These are phyloP conservation scores for Neoseiulus cucumeris DNA, from an alignment of 1,140 invertebrate species.

Conservation along the genomic window DNA sequence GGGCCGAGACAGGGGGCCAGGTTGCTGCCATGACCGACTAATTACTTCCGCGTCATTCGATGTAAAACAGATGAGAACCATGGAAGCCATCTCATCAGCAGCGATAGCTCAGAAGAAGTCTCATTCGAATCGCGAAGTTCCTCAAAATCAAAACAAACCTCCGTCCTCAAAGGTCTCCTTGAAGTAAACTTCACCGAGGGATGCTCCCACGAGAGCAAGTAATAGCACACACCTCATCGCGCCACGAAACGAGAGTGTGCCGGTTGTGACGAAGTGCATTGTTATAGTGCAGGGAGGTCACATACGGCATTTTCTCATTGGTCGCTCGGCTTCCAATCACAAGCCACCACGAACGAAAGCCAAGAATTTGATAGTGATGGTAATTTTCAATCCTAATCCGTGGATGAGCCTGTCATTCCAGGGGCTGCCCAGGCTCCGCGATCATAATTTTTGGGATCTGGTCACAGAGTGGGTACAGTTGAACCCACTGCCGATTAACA, in stretches of 20 bases:
- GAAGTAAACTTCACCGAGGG: constrained; percentile 18
- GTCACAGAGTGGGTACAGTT: too few relatives aligned
- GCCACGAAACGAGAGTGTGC: not conserved
- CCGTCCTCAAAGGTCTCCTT: constrained; percentile 21
- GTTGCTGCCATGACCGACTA: too few relatives aligned
- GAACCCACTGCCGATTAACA: too few relatives aligned
- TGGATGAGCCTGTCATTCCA: too few relatives aligned
- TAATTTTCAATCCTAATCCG: too few relatives aligned
- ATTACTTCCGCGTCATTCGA: too few relatives aligned
- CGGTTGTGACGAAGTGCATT: not conserved
- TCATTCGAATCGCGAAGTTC: not conserved
- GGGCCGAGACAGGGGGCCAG: too few relatives aligned
- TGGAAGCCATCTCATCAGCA: too few relatives aligned
- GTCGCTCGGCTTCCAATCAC: not conserved
- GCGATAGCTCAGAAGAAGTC: too few relatives aligned
- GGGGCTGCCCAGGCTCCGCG: too few relatives aligned
- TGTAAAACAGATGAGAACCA: too few relatives aligned
- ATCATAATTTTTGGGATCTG: too few relatives aligned
- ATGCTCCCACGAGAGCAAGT: not conserved
- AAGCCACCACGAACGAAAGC: not conserved
- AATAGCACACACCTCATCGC: not conserved
- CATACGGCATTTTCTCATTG: not conserved
- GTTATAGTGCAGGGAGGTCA: not conserved
- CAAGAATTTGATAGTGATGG: not conserved
- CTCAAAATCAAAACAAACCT: constrained; percentile 14